Evolutionary conservation across 1,140 invertebrate genomes (phyloP).

Genomic region (Sinonovacula constricta): DNA sequence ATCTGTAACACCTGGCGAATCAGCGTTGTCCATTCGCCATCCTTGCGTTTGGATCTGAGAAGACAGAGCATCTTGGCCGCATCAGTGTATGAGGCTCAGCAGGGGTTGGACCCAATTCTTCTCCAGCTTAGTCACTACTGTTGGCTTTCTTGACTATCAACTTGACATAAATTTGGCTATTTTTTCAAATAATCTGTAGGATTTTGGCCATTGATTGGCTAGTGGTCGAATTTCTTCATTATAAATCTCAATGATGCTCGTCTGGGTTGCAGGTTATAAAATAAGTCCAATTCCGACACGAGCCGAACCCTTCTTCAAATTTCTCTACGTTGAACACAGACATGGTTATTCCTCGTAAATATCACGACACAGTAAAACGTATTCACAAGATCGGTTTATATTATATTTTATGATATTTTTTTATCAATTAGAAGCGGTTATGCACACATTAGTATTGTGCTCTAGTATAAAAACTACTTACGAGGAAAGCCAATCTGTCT

Average conservation of each 20-base stretch:
- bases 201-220: background rate
- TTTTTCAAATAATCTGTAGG: background rate
- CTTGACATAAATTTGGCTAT: constrained; percentile 1
- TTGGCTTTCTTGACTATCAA: background rate
- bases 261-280: background rate
- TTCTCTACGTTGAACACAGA: too few relatives aligned
- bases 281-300: background rate
- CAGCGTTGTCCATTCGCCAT: background rate
- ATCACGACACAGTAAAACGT: too few relatives aligned
- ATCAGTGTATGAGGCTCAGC: background rate
- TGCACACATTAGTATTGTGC: too few relatives aligned
- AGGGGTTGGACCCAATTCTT: background rate
- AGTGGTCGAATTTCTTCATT: background rate
- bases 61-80: background rate
- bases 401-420: too few relatives aligned
- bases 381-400: too few relatives aligned
- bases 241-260: background rate
- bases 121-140: background rate
- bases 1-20: background rate
- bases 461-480: too few relatives aligned
- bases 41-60: background rate
- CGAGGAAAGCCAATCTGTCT: too few relatives aligned
- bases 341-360: too few relatives aligned
- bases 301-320: too few relatives aligned
- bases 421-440: too few relatives aligned